A percentile compares a stretch with the other conserved stretches of the same genome.
Conservation (phyloP, 2,113 vertebrate genomes). For the Callipepla squamata region DNA sequence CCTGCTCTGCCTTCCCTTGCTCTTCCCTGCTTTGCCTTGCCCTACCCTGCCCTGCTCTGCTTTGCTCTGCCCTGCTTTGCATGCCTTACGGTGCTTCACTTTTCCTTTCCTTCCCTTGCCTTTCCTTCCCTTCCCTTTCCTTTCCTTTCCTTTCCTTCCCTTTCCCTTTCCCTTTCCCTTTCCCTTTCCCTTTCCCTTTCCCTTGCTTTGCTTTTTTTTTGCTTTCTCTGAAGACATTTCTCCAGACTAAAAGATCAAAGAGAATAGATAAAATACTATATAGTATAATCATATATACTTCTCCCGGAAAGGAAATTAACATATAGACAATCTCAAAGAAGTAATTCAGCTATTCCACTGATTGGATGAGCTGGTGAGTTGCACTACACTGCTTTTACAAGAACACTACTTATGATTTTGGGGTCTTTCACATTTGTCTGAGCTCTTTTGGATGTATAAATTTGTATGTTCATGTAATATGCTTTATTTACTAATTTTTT, state of each 20-base stretch:
- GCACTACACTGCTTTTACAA: background rate
- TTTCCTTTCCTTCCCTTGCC: background rate
- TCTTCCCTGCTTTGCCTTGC: too few species aligned
- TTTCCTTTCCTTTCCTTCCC: too few species aligned
- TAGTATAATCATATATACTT: background rate
- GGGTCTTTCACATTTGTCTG: background rate
- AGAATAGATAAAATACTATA: background rate
- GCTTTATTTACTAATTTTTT: background rate
- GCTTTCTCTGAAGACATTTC: background rate
- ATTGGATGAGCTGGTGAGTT: background rate
- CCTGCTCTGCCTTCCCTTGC: too few species aligned
- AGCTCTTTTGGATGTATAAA: background rate
- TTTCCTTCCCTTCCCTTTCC: too few species aligned
- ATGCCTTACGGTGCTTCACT: too few species aligned
- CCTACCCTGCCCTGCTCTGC: too few species aligned
- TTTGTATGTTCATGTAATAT: background rate
- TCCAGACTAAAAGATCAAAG: background rate
- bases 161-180: too few species aligned
- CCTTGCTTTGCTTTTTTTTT: background rate
- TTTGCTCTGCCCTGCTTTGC: too few species aligned
- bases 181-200: too few species aligned
- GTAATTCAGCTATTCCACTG: background rate
- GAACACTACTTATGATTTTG: background rate
- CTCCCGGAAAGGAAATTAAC: background rate
- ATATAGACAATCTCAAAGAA: background rate